A percentile compares a stretch with the other conserved stretches of the same genome.
Evolutionary conservation across 2,888 invertebrate species (phyloP).

Genomic region (Drosophila macrothrix): DNA sequence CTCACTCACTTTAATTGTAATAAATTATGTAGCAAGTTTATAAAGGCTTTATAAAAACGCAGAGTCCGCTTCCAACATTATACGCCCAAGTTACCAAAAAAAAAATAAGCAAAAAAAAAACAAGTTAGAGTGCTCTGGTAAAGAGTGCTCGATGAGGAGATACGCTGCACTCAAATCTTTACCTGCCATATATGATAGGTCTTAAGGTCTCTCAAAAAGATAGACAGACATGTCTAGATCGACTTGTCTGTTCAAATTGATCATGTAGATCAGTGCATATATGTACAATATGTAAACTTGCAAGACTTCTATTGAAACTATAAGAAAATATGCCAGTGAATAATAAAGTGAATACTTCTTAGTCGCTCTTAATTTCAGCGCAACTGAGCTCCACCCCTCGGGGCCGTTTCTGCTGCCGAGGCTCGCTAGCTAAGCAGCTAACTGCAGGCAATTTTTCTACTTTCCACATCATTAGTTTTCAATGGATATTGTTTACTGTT

Average conservation of each 20-base stretch:
- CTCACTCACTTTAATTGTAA: not conserved
- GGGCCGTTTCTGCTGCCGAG: not conserved
- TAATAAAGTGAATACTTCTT: conserved; percentile 13
- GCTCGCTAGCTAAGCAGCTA: conserved; percentile 38
- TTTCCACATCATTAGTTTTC: conserved; percentile 79
- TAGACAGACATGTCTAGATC: not conserved
- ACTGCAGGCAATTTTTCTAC: conserved; percentile 76
- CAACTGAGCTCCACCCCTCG: not conserved
- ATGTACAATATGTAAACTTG: not conserved
- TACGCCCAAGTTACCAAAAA: not conserved
- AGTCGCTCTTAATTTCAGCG: conserved; percentile 31
- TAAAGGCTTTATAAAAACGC: not conserved
- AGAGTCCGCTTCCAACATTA: not conserved
- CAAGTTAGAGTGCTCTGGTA: not conserved
- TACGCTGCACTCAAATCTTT: not conserved
- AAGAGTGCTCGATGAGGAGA: not conserved
- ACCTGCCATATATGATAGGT: not conserved
- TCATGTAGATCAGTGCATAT: not conserved
- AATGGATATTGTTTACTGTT: conserved; percentile 70
- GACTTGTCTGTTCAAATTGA: not conserved
- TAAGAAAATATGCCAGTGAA: not conserved
- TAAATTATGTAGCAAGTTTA: not conserved
- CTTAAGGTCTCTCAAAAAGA: not conserved
- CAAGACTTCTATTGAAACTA: not conserved
- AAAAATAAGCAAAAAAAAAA: not conserved